Base-by-base conservation (phyloP, 2,888 invertebrate genomes). In the Argynnis bischoffii region DNA sequence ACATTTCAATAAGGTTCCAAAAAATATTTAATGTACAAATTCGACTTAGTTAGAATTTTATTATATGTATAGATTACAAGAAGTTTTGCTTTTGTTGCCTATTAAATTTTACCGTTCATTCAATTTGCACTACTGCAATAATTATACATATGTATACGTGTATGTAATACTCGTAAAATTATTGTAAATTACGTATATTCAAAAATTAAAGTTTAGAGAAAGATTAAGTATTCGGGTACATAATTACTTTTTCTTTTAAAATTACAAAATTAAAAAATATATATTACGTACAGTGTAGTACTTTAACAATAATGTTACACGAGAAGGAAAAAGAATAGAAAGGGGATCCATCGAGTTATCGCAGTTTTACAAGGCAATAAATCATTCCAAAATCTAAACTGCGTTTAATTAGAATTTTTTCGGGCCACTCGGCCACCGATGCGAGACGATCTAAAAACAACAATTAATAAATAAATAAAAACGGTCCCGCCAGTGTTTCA, bases 391-490 rank as follows among this genome's bases (percentile, higher is more conserved):
- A 56, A 70, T 68, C 68, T 63, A 48, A 66, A 57, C 54, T 18
- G 69, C 65, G 71, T 74, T 75, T 74, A 77, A 74, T 72, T 64
- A 63, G 61, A 70, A 68, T 48, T 71, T 66, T 79, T 80, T 83
- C 79, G 80, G 74, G 75, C 77, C 73, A 77, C 71, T 77, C 77
- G 78, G 69, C 65, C 51, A 71, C 69, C 67, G 65, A 59, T 26
- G 59, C 48, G 59, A 59, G 48, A 63, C 67, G 59, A 85, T 85
- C 54, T 66, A 66, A 72, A 90, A 90, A 90, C 85, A 87, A 89
- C 88, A 90, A 91, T 90, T 90, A 91, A 91, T 85, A 85, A 86
- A 86, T 86, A 86, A 83, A 81, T 84, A 89, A 88, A 85, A 77
- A 85, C 77, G 72, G 72, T 75, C 79, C 77, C 75, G 82, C 79